Evolutionary conservation across 2,797 vertebrate species (phyloP).

Genomic region (Erethizon dorsatum): DNA sequence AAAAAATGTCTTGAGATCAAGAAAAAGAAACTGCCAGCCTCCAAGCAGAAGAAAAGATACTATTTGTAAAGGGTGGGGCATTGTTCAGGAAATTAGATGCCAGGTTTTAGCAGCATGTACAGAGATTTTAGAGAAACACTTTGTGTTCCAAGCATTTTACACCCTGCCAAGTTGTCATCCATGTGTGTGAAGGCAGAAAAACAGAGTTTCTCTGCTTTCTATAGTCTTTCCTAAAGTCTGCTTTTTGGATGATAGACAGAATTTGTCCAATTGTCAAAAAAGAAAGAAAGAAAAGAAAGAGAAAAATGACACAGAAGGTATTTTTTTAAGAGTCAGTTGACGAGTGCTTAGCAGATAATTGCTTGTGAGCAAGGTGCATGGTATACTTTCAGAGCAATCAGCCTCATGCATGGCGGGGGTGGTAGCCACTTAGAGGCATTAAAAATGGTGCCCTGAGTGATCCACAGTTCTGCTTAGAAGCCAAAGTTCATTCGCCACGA

Average conservation of each 20-base stretch:
- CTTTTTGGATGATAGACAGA: not conserved
- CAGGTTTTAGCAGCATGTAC: not conserved
- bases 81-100: not conserved
- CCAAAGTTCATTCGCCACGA: not conserved
- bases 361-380: not conserved
- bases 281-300: not conserved
- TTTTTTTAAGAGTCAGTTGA: conserved; percentile 11
- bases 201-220: not conserved
- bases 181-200: not conserved
- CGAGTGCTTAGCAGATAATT: not conserved
- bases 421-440: rapidly evolving
- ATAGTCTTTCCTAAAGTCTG: not conserved
- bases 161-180: conserved; percentile 49
- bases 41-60: not conserved
- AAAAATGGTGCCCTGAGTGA: not conserved
- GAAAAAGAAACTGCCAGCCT: not conserved
- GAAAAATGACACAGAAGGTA: not conserved
- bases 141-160: conserved; percentile 20
- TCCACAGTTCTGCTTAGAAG: not conserved
- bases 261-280: not conserved
- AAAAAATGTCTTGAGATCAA: not conserved
- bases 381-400: too few relatives aligned
- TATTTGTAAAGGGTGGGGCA: not conserved
- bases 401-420: rapidly evolving
- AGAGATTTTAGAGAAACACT: conserved; percentile 46